Base-by-base conservation (phyloP, 2,888 invertebrate species). In the Oegoconia quadripuncta region DNA sequence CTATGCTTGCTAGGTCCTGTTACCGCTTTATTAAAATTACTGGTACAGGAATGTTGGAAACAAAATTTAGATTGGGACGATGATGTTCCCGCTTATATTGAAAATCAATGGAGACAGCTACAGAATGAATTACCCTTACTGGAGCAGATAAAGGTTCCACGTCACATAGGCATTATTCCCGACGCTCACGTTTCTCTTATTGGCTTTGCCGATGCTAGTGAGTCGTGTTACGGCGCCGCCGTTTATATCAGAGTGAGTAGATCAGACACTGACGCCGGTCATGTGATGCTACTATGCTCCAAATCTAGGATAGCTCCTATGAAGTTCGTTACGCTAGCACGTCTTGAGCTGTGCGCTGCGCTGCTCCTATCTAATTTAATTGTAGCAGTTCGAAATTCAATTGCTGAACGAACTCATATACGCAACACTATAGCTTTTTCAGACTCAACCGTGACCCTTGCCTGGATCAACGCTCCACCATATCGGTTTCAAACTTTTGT, bases 221-320 rank as follows among this genome's bases (percentile, higher is more conserved):
- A 28, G 31, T 38, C 32, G 27, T 15, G 20, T 5, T 40, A 27
- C 27, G 33, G 20, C 5, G 20, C 5, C 5, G 20, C 8, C 5
- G 20, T 20, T 4, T 20, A 20, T 20, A 4, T 20, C 4, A 4
- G 8, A 4, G 20, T 20, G 9, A 11, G 11, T 12, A 22, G 4
- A 18, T 8, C 3, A 7, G 11, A 17, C 3, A 22, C 18, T 7
- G 8, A 20, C 2, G 7, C 4, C 22, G 20, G 4, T 7, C 20
- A 7, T 12, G 22, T 33, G 7, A 18, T 3, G 4, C 8, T 20
- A 20, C 5, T 20, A 6, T 20, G 20, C 8, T 4, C 20, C 4
- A 20, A 20, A 8, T 20, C 20, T 6, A 20, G 8, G 8, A 8
- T 20, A 8, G 20, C 20, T 20, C 20, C 20, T 8, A 6, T 8